Evolutionary conservation across 2,888 invertebrate genomes (phyloP).

Genomic region (Trichogramma dendrolimi): DNA sequence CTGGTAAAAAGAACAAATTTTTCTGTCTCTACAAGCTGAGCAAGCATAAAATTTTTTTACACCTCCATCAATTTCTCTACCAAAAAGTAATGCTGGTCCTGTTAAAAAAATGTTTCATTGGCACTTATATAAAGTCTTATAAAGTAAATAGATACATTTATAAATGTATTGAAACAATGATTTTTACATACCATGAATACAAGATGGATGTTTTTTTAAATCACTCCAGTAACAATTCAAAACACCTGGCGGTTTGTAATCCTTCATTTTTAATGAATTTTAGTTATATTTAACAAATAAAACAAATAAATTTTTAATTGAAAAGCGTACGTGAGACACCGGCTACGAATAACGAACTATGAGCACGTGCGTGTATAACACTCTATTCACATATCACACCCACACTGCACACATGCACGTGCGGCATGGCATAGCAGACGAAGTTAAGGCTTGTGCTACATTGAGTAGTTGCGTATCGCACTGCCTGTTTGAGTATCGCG

Average conservation of each 20-base stretch:
- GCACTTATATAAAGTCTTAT: too few relatives aligned
- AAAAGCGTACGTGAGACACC: not conserved
- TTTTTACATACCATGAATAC: slow-evolving; percentile 62
- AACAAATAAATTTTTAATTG: not conserved
- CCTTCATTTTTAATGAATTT: slow-evolving; percentile 19
- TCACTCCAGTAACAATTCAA: slow-evolving; percentile 50
- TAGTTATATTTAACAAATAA: not conserved
- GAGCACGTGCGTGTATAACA: too few relatives aligned
- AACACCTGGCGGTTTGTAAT: slow-evolving; percentile 9
- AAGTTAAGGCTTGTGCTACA: too few relatives aligned
- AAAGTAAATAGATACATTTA: slow-evolving; percentile 3
- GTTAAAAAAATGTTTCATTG: not conserved
- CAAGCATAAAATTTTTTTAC: slow-evolving; percentile 72
- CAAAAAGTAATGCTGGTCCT: slow-evolving; percentile 70
- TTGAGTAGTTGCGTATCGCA: too few relatives aligned
- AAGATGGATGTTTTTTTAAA: slow-evolving; percentile 63
- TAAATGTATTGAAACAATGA: slow-evolving; percentile 10
- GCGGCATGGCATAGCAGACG: too few relatives aligned
- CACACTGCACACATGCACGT: too few relatives aligned
- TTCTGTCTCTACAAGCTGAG: slow-evolving; percentile 76
- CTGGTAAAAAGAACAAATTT: slow-evolving; percentile 70
- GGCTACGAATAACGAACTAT: too few relatives aligned
- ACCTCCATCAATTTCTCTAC: slow-evolving; percentile 48
- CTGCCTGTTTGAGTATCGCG: too few relatives aligned
- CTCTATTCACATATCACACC: too few relatives aligned